These are phyloP conservation scores for Sminthurinus signatus DNA, from an alignment of 1,140 invertebrate genomes.

Conservation along the genomic window DNA sequence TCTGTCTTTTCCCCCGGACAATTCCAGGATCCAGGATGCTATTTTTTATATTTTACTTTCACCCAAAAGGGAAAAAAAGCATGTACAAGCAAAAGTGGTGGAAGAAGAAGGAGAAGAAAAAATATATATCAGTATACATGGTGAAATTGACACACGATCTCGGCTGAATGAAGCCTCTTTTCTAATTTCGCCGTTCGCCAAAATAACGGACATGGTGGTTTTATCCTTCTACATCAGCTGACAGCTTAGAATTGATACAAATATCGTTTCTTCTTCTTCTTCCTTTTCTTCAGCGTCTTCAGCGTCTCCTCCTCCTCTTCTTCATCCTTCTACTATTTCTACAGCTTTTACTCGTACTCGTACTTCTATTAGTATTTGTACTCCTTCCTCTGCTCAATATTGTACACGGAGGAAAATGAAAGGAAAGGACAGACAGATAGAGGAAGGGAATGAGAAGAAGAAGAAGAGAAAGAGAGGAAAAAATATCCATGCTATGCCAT, in stretches of 20 bases:
- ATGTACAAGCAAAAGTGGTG: background rate
- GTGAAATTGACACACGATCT: slow-evolving; percentile 38
- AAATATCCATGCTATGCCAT: too few relatives aligned
- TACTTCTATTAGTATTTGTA: too few relatives aligned
- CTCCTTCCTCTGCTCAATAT: too few relatives aligned
- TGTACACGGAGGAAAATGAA: too few relatives aligned
- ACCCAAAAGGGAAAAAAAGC: slow-evolving; percentile 20
- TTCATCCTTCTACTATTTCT: too few relatives aligned
- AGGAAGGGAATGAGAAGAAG: background rate
- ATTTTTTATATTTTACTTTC: slow-evolving; percentile 33
- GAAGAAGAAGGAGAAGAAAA: background rate
- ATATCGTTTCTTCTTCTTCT: slow-evolving; percentile 20
- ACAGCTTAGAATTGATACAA: slow-evolving; percentile 42
- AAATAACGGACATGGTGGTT: slow-evolving; percentile 40
- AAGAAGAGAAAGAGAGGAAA: too few relatives aligned
- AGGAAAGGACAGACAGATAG: too few relatives aligned
- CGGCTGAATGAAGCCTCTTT: slow-evolving; percentile 27
- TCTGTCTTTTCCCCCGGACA: slow-evolving; percentile 12
- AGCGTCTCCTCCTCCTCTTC: too few relatives aligned
- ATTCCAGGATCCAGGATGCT: slow-evolving; percentile 8
- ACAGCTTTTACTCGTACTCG: too few relatives aligned
- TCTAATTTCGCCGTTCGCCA: slow-evolving; percentile 40
- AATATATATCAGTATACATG: slow-evolving; percentile 7
- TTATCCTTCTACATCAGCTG: slow-evolving; percentile 33
- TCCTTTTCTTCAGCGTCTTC: too few relatives aligned